Evolutionary conservation across 2,113 vertebrate genomes (phyloP).

Genomic region (Nicator chloris): DNA sequence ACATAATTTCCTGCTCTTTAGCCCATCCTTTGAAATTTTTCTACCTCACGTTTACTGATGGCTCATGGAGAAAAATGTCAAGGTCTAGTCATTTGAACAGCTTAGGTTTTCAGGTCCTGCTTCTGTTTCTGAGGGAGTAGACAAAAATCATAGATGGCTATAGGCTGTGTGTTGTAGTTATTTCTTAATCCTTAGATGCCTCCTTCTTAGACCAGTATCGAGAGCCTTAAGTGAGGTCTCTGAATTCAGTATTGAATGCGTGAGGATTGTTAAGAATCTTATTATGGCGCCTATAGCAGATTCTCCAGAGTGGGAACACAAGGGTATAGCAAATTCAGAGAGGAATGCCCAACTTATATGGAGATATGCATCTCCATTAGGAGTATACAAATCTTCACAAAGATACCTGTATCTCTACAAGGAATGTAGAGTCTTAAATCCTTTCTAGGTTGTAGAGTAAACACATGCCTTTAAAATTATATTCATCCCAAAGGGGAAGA

Average conservation of each 20-base stretch:
- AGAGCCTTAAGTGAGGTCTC: neutral
- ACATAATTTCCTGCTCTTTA: neutral
- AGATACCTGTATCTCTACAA: neutral
- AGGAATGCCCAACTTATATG: neutral
- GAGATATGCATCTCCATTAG: neutral
- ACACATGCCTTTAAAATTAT: neutral
- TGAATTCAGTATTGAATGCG: neutral
- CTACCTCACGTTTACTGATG: neutral
- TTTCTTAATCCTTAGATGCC: neutral
- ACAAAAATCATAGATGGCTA: neutral
- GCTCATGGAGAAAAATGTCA: neutral
- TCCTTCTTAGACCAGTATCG: neutral
- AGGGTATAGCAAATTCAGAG: neutral
- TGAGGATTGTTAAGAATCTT: neutral
- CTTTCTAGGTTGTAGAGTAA: neutral
- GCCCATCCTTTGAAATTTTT: neutral
- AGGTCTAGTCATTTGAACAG: neutral
- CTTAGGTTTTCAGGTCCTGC: neutral
- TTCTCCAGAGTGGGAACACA: neutral
- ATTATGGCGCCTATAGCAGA: neutral
- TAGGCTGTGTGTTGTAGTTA: neutral
- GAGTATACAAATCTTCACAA: neutral
- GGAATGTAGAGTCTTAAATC: neutral
- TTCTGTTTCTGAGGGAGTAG: neutral
- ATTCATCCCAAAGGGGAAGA: neutral